Percentiles rank a stretch among this genome's conserved stretches.
phyloP scores from a whole-genome alignment of 1,140 invertebrate species.

The Drosophila kohkoa region DNA sequence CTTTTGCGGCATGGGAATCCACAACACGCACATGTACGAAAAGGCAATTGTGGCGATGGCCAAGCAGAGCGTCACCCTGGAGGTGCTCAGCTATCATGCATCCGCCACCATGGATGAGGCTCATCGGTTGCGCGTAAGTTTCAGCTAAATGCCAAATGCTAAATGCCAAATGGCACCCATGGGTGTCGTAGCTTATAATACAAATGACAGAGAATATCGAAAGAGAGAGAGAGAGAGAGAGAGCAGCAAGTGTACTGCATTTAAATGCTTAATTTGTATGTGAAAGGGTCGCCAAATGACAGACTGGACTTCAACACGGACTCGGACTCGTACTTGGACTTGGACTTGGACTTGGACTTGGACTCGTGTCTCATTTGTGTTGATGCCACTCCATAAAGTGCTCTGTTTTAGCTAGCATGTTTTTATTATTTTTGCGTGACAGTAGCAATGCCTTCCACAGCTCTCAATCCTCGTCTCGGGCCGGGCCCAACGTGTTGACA shows the following conservation, averaged over 20 bases:
- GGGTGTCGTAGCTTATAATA: conserved; percentile 26
- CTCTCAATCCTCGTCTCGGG: neutral
- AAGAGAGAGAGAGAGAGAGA: neutral
- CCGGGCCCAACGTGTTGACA: conserved; percentile 71
- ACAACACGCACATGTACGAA: conserved; percentile 99
- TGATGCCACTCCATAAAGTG: conserved; percentile 52
- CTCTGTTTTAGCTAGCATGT: conserved; percentile 31
- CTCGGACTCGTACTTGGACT: neutral
- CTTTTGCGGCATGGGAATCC: conserved; percentile 98
- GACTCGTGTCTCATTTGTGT: conserved; percentile 23
- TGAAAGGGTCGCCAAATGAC: conserved; percentile 33
- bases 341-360: neutral
- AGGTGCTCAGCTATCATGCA: conserved; percentile 98
- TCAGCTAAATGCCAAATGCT: conserved; percentile 35
- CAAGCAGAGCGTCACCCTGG: conserved; percentile 97
- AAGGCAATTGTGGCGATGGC: conserved; percentile 96
- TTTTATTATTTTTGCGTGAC: conserved; percentile 69
- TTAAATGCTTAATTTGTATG: conserved; percentile 74
- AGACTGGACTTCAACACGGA: neutral
- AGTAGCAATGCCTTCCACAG: conserved; percentile 30
- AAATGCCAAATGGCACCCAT: conserved; percentile 44
- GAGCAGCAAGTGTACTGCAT: conserved; percentile 22
- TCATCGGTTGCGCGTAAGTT: conserved; percentile 91
- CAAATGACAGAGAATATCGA: neutral
- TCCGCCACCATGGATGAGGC: conserved; percentile 96